These are phyloP conservation scores for Camelus dromedarius DNA, from an alignment of 2,113 vertebrate genomes.

Conservation along the genomic window DNA sequence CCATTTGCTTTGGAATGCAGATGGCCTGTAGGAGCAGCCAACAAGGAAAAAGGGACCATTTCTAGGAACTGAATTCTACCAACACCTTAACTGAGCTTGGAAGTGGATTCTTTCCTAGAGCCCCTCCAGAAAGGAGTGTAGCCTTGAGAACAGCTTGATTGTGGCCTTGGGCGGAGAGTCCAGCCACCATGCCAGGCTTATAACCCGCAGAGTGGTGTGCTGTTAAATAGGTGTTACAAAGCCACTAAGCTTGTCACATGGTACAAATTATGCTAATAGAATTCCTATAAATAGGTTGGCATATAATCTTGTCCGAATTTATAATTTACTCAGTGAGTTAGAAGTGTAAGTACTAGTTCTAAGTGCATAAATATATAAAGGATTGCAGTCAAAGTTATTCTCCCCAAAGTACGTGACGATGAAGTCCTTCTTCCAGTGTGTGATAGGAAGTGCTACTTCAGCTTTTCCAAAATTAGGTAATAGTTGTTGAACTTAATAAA, in stretches of 20 bases:
- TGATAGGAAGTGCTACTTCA: neutral
- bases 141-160: neutral
- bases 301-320: neutral
- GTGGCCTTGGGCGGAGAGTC: neutral
- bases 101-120: neutral
- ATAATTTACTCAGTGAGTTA: neutral
- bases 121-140: neutral
- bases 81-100: neutral
- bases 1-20: neutral
- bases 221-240: neutral
- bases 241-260: neutral
- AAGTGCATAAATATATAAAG: neutral
- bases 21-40: neutral
- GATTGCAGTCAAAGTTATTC: neutral
- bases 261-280: neutral
- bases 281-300: neutral
- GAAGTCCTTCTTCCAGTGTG: neutral
- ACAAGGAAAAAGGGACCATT: neutral
- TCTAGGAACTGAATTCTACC: neutral
- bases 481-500: neutral
- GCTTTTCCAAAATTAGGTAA: neutral
- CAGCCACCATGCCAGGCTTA: neutral
- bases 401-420: neutral
- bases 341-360: neutral
- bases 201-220: neutral